Evolutionary conservation across 2,797 vertebrate genomes (phyloP).

Genomic region (Melanotaenia maccullochi): DNA sequence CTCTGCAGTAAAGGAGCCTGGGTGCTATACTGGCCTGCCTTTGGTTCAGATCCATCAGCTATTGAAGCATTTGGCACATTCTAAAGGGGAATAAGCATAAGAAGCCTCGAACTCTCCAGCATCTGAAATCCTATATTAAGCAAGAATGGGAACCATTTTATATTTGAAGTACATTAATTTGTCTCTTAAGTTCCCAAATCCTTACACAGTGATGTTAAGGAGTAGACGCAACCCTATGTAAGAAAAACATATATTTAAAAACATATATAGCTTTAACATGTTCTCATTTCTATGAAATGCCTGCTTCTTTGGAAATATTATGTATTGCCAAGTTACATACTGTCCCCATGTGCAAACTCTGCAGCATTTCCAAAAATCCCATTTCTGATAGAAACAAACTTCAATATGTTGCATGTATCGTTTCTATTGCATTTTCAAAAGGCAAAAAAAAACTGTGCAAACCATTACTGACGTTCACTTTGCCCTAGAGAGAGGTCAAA

Average conservation of each 20-base stretch:
- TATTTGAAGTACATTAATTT: neutral
- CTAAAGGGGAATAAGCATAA: neutral
- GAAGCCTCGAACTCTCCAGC: neutral
- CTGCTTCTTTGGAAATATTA: no score
- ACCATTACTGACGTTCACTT: neutral
- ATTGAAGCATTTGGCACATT: neutral
- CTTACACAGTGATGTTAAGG: neutral
- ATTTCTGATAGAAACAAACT: no score
- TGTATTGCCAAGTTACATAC: no score
- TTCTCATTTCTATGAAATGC: neutral
- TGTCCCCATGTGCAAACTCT: no score
- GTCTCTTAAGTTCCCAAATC: neutral
- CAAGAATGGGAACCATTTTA: neutral
- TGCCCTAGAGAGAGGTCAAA: neutral
- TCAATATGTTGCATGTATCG: no score
- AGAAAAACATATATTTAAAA: neutral
- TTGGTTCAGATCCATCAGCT: neutral
- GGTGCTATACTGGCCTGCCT: neutral
- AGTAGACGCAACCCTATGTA: neutral
- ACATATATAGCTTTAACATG: neutral
- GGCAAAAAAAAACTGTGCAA: neutral
- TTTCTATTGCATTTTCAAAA: no score
- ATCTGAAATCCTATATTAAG: neutral
- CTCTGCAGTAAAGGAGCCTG: neutral
- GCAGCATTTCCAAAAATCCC: no score